phyloP scores from a whole-genome alignment of 2,888 invertebrate genomes.

The Folsomia manolachei region DNA sequence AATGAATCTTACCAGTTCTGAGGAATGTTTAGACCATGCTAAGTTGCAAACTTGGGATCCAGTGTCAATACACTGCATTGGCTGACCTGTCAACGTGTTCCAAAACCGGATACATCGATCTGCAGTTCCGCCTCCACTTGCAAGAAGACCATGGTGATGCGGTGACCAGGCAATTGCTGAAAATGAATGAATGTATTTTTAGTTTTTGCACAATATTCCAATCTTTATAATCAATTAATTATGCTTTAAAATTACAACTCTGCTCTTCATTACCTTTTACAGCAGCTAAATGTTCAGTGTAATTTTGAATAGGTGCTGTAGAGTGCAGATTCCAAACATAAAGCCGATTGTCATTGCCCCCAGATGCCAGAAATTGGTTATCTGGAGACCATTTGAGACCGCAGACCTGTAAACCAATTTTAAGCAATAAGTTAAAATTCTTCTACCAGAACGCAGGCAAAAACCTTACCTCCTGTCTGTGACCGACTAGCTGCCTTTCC shows the following conservation, averaged over 20 bases:
- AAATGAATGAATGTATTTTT: conserved; percentile 9
- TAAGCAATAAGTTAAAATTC: conserved; percentile 11
- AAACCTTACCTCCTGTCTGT: conserved; percentile 81
- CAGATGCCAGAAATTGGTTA: conserved; percentile 93
- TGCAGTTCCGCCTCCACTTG: conserved; percentile 98
- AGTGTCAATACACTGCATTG: conserved; percentile 97
- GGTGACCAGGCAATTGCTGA: conserved; percentile 97
- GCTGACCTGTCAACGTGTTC: conserved; percentile 97
- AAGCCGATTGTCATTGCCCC: conserved; percentile 95
- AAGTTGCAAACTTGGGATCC: conserved; percentile 97
- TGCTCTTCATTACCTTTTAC: conserved; percentile 65
- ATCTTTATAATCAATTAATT: not conserved
- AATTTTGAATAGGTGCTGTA: conserved; percentile 85
- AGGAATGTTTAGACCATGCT: conserved; percentile 98
- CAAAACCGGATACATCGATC: conserved; percentile 90
- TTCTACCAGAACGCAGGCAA: too few species aligned
- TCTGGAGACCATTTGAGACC: conserved; percentile 98
- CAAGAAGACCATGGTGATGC: conserved; percentile 93
- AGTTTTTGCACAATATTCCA: too few species aligned
- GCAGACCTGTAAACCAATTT: conserved; percentile 65
- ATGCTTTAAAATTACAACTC: not conserved
- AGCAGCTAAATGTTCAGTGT: conserved; percentile 93
- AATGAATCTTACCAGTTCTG: conserved; percentile 72
- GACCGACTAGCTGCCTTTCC: conserved; percentile 80
- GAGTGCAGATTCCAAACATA: conserved; percentile 90